Evolutionary conservation across 2,797 vertebrate species (phyloP), one percentile per base, ranked within the genome.

Genomic region (Enteromius paludinosus): DNA sequence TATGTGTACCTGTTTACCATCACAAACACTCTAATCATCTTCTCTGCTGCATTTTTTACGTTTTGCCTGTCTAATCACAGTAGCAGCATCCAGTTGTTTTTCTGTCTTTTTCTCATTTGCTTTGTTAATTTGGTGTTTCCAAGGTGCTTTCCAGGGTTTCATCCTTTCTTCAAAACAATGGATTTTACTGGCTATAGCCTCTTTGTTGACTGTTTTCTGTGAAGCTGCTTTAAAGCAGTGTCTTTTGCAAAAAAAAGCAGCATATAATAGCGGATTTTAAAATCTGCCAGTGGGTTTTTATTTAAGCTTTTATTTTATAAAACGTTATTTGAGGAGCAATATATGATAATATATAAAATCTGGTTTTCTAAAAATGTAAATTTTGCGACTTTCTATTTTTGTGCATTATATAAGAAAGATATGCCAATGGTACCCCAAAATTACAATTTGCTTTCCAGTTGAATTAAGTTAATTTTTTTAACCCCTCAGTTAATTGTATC

Each of bases 1-100:
- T 20, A 56, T 7, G 25, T 17, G n/a, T 6, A 68, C 77, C 64
- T 56, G 64, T 69, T 79, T 41, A 47, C 25, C 69, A 71, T 47
- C 38, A 62, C 41, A 49, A 47, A 35, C 41, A 62, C 54, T 61
- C 68, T 64, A 76, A 61, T 62, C 23, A 25, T 62, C 73, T 30
- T 62, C 38, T 62, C 41, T 64, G 59, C 74, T 30, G 59, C 0
- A 28, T 33, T 47, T 47, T 25, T 30, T 56, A 23, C 12, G 17
- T 74, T 74, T 74, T 15, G 33, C 23, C 14, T 41, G 12, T 30
- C 38, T 8, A 62, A 64, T 77, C 73, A 61, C 38, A 20, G 59
- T 6, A 33, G 38, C 25, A 17, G 41, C 38, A 30, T 45, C 28
- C 10, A 2, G 43, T 47, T 47, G 2, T 30, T 76, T 28, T 20